Conservation (phyloP, 2,888 invertebrate genomes). For the Norana najaformis region DNA sequence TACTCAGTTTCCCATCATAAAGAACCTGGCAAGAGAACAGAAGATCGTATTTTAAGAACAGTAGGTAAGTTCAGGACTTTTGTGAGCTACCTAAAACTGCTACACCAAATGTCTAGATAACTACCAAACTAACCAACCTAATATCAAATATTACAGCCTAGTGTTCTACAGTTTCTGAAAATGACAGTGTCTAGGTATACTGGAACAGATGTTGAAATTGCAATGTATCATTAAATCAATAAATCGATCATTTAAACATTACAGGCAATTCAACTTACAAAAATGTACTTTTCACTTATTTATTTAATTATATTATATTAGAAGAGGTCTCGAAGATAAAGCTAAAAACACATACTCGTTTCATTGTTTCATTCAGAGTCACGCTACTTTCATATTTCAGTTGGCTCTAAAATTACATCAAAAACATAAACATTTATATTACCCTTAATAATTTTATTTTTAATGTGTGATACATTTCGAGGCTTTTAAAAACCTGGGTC, state of each 20-base stretch:
- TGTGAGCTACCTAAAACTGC: background rate
- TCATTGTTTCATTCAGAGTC: background rate
- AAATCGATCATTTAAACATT: background rate
- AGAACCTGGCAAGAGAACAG: background rate
- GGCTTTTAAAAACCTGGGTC: background rate
- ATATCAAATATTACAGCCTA: background rate
- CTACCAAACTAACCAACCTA: background rate
- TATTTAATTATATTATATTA: background rate
- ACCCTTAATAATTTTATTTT: too few species aligned
- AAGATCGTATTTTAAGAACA: background rate
- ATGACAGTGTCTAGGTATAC: background rate
- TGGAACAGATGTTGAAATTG: background rate
- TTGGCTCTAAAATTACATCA: constrained; percentile 18
- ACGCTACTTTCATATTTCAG: constrained; percentile 9
- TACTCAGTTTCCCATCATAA: constrained; percentile 10
- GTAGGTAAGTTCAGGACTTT: background rate
- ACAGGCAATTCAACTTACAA: too few species aligned
- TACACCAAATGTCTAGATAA: too few species aligned
- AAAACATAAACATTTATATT: too few species aligned
- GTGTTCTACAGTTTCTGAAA: background rate
- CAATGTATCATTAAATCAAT: background rate
- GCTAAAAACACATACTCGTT: background rate
- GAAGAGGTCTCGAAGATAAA: background rate
- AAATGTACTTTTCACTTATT: background rate
- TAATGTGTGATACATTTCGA: background rate